Conservation (phyloP, 2,888 invertebrate species). For the Stenurella melanura region DNA sequence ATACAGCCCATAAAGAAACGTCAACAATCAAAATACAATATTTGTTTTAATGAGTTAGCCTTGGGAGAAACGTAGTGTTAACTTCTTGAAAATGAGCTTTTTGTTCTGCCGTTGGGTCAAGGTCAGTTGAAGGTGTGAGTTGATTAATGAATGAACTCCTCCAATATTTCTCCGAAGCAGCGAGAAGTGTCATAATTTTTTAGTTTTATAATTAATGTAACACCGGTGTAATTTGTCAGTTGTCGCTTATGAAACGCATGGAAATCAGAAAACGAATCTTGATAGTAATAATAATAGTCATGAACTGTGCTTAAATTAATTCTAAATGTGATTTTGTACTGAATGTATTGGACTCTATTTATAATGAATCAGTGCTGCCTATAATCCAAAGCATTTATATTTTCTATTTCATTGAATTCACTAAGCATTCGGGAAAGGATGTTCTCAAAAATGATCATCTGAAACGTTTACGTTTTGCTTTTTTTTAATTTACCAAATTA, state of each 20-base stretch:
- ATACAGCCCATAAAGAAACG: not conserved
- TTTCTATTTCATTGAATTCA: too few relatives aligned
- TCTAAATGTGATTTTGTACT: too few relatives aligned
- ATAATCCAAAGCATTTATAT: too few relatives aligned
- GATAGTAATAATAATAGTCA: not conserved
- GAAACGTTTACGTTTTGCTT: too few relatives aligned
- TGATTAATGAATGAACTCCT: constrained; percentile 25
- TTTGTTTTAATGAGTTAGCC: not conserved
- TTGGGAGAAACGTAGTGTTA: constrained; percentile 3
- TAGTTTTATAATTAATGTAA: constrained; percentile 13
- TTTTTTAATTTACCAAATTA: too few relatives aligned
- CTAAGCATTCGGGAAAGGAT: too few relatives aligned
- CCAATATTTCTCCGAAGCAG: not conserved
- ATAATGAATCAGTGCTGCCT: too few relatives aligned
- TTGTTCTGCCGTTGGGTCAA: constrained; percentile 3
- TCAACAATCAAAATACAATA: constrained; percentile 1
- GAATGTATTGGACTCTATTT: too few relatives aligned
- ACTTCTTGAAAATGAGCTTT: not conserved
- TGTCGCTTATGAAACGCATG: not conserved
- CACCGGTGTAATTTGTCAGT: constrained; percentile 2
- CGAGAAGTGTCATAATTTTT: constrained; percentile 25
- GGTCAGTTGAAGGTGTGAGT: not conserved
- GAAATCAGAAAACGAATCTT: not conserved
- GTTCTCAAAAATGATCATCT: too few relatives aligned
- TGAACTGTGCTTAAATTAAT: too few relatives aligned